Evolutionary conservation across 2,797 vertebrate species (phyloP), one percentile per base, ranked within the genome.

Genomic region (Odontamblyopus rebecca): DNA sequence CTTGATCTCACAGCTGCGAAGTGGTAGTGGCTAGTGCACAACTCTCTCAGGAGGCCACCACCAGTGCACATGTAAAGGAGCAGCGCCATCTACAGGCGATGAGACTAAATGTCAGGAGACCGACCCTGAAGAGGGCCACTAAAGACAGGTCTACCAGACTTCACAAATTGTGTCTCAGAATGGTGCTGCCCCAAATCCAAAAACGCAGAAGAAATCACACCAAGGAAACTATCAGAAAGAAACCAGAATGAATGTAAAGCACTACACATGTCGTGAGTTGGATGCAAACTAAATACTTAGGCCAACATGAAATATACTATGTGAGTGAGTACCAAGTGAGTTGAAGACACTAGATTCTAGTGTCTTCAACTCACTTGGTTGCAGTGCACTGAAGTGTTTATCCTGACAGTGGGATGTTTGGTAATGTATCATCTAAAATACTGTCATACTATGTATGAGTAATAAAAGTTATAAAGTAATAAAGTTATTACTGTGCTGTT

Each of bases 81-180:
- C 74, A 71, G 76, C 89, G 64, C 85, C 90, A 85, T 67, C 91
- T 89, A 48, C 78, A 79, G 91, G 86, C 80, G 7, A 6, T 61
- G 2, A 69, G 2, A 0, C 73, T 70, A 56, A 89, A 85, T 51
- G 62, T 77, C 67, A 84, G 82, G 74, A 79, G 16, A 7, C 70
- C 70, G 16, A 81, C 74, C 65, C 0, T 0, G 1, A 56, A 61
- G 38, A 72, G 70, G 4, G 67, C 78, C 0, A 88, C 80, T 64
- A 86, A 86, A 8, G 91, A 76, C 44, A 18, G 73, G 1, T 9
- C 76, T 0, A 6, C 68, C 13, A 88, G 75, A 44, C 85, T 96
- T 2, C 89, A 91, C 19, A 88, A 79, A 62, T 85, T 72, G 54
- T 96, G 96, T 68, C 51, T 93, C 35, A 77, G 51, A 77, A 75